These are phyloP conservation scores for Temnothorax nylanderi DNA, from an alignment of 1,140 invertebrate genomes.

Conservation along the genomic window DNA sequence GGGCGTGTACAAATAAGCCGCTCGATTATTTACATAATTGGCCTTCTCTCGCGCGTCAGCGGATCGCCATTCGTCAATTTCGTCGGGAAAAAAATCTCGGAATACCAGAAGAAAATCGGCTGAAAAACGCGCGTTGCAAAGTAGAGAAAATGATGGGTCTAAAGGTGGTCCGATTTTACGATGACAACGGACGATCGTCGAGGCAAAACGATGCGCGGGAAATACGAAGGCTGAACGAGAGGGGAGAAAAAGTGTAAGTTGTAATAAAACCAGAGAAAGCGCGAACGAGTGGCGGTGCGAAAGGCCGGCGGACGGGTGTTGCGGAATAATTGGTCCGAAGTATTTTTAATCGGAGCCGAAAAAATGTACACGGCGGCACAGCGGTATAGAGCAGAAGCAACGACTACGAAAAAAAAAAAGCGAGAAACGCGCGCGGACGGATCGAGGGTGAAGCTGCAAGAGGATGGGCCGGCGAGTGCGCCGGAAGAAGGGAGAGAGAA, in stretches of 20 bases:
- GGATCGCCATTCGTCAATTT: slow-evolving; percentile 12
- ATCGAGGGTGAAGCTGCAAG: slow-evolving; percentile 54
- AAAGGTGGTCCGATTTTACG: slow-evolving; percentile 18
- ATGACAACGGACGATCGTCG: slow-evolving; percentile 1
- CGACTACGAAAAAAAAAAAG: slow-evolving; percentile 58
- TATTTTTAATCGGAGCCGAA: slow-evolving; percentile 63
- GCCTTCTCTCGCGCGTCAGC: not conserved
- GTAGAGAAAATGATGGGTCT: not conserved
- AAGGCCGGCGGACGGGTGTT: slow-evolving; percentile 46
- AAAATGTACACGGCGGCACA: slow-evolving; percentile 61
- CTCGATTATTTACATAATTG: slow-evolving; percentile 38
- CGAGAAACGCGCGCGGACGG: slow-evolving; percentile 43
- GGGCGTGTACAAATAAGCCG: slow-evolving; percentile 59
- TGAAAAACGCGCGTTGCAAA: not conserved
- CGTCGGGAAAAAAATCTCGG: not conserved
- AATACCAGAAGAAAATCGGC: not conserved
- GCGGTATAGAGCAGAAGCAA: slow-evolving; percentile 51
- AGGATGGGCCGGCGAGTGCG: slow-evolving; percentile 42
- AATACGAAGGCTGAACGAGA: slow-evolving; percentile 27
- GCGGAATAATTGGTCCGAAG: slow-evolving; percentile 63
- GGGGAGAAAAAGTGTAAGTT: slow-evolving; percentile 44
- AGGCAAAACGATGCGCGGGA: slow-evolving; percentile 19
- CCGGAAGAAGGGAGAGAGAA: not conserved
- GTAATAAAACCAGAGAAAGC: slow-evolving; percentile 43
- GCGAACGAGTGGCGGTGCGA: slow-evolving; percentile 43